These are phyloP conservation scores for Callyntrura guangdongensis DNA, from an alignment of 2,888 invertebrate species.

Conservation along the genomic window DNA sequence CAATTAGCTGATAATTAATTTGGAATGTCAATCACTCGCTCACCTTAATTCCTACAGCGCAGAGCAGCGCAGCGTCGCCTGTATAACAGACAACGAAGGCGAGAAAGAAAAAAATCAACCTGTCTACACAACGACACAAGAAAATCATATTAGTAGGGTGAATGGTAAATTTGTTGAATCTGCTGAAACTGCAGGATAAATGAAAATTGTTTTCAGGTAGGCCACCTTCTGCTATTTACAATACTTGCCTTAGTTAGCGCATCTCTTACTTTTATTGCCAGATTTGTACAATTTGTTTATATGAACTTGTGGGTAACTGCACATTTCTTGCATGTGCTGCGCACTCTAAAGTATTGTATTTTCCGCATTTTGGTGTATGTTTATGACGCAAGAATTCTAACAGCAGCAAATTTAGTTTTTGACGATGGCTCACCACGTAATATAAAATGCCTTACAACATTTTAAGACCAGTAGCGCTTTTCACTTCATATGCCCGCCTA, in stretches of 20 bases:
- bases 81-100: not conserved
- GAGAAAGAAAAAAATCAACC: not conserved
- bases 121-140: not conserved
- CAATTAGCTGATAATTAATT: constrained; percentile 73
- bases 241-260: too few species aligned
- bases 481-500: not conserved
- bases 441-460: not conserved
- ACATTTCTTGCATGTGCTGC: not conserved
- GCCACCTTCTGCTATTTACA: too few species aligned
- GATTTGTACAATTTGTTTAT: too few species aligned
- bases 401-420: too few species aligned
- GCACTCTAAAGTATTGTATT: not conserved
- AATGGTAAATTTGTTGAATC: too few species aligned
- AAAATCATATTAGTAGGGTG: not conserved
- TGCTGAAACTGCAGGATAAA: not conserved
- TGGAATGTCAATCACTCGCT: constrained; percentile 72
- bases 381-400: too few species aligned
- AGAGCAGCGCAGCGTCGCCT: not conserved
- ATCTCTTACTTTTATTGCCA: too few species aligned
- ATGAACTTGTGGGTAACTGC: too few species aligned
- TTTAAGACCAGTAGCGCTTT: constrained; percentile 29
- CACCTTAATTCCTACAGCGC: constrained; percentile 27
- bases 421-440: not conserved
- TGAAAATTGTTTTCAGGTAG: not conserved
- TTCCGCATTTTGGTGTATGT: not conserved